A percentile compares a stretch with the other conserved stretches of the same genome.
Evolutionary conservation across 2,797 vertebrate genomes (phyloP).

Genomic region (Okamejei kenojei): DNA sequence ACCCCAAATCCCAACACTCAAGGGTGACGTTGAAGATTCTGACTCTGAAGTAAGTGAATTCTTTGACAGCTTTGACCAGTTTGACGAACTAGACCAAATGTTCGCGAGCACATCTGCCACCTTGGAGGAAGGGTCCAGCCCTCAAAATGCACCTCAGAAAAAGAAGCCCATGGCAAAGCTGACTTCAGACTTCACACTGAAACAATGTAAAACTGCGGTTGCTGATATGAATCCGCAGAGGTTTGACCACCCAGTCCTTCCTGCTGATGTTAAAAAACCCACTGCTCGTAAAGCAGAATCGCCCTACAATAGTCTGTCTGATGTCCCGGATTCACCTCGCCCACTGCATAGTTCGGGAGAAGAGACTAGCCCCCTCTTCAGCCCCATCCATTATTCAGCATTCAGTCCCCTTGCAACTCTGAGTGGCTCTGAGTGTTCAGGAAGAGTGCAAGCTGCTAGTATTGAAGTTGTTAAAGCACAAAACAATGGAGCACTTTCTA

Average conservation of each 20-base stretch:
- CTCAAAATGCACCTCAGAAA: conserved; percentile 54
- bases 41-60: conserved; percentile 98
- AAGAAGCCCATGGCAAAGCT: conserved; percentile 57
- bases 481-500: conserved; percentile 62
- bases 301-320: conserved; percentile 66
- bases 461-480: conserved; percentile 63
- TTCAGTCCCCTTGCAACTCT: conserved; percentile 82
- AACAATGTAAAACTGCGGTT: conserved; percentile 57
- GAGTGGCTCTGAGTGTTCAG: conserved; percentile 71
- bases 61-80: conserved; percentile 97
- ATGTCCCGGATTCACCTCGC: conserved; percentile 77
- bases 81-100: conserved; percentile 80
- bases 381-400: conserved; percentile 84
- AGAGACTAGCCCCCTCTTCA: conserved; percentile 79
- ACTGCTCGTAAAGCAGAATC: conserved; percentile 90
- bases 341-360: conserved; percentile 71
- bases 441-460: conserved; percentile 58
- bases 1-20: conserved; percentile 84
- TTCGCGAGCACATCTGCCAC: conserved; percentile 56
- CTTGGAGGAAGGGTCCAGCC: conserved; percentile 49
- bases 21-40: conserved; percentile 88
- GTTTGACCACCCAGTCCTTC: conserved; percentile 78
- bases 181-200: conserved; percentile 55
- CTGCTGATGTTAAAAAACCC: conserved; percentile 87
- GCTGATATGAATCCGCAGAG: conserved; percentile 84